Base-by-base conservation (phyloP, 2,888 invertebrate genomes). In the Pasiphila rectangulata region DNA sequence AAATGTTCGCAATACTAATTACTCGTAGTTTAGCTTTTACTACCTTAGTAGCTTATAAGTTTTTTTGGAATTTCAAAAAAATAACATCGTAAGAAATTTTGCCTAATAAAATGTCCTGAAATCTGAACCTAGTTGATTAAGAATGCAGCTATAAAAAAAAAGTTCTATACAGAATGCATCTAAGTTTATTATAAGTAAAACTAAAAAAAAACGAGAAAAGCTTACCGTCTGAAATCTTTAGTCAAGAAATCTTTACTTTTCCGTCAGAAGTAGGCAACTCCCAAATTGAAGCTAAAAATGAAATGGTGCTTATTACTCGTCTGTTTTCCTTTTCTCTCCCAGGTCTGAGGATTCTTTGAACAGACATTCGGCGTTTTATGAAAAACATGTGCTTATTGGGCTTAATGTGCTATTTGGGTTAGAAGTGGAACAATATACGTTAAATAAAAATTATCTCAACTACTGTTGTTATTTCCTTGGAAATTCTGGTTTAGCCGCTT, bases 211-310 rank as follows among this genome's bases (percentile, higher is more conserved):
- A 20, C 9, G 7, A 15, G 5, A 30, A 9, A 4, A n/a, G 9
- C n/a, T 13, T 9, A n/a, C 15, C 1, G 16, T 17, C 9, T 9
- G 2, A 17, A 16, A 10, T 2, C 32, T 19, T 36, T 51, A 37
- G 43, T 41, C 13, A 24, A 46, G 16, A 48, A 27, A 51, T 35
- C 16, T 45, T 50, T 35, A 41, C 37, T 46, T 46, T 43, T 34
- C 39, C 40, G 25, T 35, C 59, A 59, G 46, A 49, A 54, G 49
- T 59, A 54, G 35, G 50, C 51, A 51, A 54, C 54, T 56, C 41
- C 61, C 54, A 64, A 69, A 72, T 69, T 67, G 63, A 61, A 67
- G 58, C 58, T 67, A 67, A 68, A 66, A 60, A 64, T 51, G 43
- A 59, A 65, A 63, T 66, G 56, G 54, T 51, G 55, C 60, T 58